Conservation (phyloP, 1,140 invertebrate genomes). For the Lethrus apterus region DNA sequence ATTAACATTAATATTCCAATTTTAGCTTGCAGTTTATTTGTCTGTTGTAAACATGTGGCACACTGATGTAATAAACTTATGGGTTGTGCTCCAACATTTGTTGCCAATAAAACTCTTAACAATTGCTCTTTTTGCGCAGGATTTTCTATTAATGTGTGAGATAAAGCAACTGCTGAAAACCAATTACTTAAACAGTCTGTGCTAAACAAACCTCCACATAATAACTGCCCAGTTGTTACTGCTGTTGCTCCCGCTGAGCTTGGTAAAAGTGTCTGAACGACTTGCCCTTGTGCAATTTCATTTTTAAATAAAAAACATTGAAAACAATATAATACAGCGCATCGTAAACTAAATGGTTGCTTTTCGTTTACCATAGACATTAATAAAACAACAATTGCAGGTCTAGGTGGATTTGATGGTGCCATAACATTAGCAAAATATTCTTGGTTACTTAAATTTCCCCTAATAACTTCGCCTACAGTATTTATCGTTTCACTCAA, state of each 20-base stretch:
- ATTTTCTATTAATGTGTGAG: conserved; percentile 87
- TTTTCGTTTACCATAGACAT: conserved; percentile 99
- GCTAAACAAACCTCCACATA: conserved; percentile 91
- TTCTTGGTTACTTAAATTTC: conserved; percentile 85
- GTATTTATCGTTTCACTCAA: conserved; percentile 94
- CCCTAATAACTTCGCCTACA: conserved; percentile 90
- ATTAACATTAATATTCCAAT: conserved; percentile 88
- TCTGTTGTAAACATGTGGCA: conserved; percentile 73
- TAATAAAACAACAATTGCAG: conserved; percentile 87
- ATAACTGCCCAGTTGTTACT: conserved; percentile 76
- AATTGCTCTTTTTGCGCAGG: conserved; percentile 85
- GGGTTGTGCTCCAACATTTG: conserved; percentile 73
- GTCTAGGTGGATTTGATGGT: conserved; percentile 82
- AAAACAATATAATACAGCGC: conserved; percentile 95
- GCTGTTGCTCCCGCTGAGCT: conserved; percentile 45
- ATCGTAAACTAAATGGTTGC: conserved; percentile 85
- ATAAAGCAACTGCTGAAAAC: conserved; percentile 88
- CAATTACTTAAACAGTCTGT: conserved; percentile 91
- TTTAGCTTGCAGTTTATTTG: conserved; percentile 80
- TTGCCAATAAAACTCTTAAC: conserved; percentile 85
- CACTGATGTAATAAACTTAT: conserved; percentile 86
- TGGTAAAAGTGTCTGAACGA: conserved; percentile 88
- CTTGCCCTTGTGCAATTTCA: conserved; percentile 75
- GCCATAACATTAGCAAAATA: conserved; percentile 87
- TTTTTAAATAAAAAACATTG: conserved; percentile 95